phyloP scores from a whole-genome alignment of 2,888 invertebrate genomes.

The Drosophila parthenogenetica region DNA sequence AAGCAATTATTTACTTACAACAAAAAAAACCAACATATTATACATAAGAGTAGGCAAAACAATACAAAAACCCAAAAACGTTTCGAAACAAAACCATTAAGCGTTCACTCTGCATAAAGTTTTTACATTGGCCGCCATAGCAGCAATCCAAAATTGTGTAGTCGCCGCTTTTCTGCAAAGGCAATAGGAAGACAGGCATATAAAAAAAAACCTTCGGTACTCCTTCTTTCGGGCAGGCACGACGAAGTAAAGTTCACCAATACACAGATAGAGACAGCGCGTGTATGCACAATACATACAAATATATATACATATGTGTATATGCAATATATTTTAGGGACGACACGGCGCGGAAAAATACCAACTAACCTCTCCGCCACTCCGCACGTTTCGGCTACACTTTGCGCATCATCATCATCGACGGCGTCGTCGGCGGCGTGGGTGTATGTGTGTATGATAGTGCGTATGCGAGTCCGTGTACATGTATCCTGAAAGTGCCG shows the following conservation, averaged over 20 bases:
- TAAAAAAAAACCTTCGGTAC: constrained; percentile 65
- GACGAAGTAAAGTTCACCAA: constrained; percentile 64
- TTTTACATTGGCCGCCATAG: constrained; percentile 13
- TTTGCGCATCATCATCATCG: constrained; percentile 58
- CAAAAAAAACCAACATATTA: constrained; percentile 58
- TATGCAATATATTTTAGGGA: constrained; percentile 69
- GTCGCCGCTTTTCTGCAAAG: constrained; percentile 51
- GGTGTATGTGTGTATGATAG: constrained; percentile 26
- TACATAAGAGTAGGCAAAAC: constrained; percentile 58
- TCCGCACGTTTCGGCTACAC: constrained; percentile 53
- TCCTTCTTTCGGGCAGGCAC: constrained; percentile 63
- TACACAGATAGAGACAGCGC: constrained; percentile 47
- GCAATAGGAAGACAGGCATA: constrained; percentile 36
- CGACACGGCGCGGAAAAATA: constrained; percentile 74
- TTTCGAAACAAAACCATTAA: constrained; percentile 13
- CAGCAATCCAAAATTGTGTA: constrained; percentile 30
- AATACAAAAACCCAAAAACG: constrained; percentile 29
- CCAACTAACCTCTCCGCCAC: constrained; percentile 66
- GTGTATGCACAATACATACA: constrained; percentile 37
- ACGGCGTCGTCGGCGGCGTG: constrained; percentile 27
- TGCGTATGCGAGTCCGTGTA: constrained; percentile 28
- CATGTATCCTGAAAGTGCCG: constrained; percentile 48
- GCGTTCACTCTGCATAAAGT: constrained; percentile 16
- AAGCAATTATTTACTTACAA: constrained; percentile 79
- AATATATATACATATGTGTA: constrained; percentile 43